These are phyloP conservation scores for Euschistus heros DNA, from an alignment of 1,140 invertebrate species.

Conservation along the genomic window DNA sequence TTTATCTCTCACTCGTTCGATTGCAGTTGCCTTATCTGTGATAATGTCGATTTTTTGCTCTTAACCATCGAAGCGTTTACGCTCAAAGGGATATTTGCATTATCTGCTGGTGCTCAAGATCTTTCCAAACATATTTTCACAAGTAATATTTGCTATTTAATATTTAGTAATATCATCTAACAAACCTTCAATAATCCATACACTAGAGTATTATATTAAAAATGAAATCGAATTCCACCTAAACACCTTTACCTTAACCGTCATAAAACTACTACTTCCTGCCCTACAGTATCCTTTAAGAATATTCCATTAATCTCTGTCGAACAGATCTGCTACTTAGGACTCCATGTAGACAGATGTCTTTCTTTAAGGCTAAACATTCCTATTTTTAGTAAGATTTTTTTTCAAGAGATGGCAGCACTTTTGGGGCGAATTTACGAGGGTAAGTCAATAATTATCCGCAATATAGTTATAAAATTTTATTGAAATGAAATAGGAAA, in stretches of 20 bases:
- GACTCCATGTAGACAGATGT: too few species aligned
- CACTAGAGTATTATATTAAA: background rate
- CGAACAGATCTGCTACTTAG: too few species aligned
- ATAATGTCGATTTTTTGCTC: background rate
- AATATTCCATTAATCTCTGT: too few species aligned
- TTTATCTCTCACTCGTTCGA: background rate
- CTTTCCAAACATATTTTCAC: background rate
- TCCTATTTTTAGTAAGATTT: too few species aligned
- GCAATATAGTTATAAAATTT: too few species aligned
- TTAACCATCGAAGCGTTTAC: background rate
- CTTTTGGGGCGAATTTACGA: too few species aligned
- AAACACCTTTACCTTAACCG: background rate
- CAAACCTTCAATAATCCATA: background rate
- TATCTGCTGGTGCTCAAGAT: background rate
- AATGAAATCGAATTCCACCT: background rate
- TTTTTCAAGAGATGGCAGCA: too few species aligned
- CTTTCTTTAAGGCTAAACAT: too few species aligned
- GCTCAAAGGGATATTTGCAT: slow-evolving; percentile 1
- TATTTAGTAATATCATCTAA: background rate
- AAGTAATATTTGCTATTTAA: background rate
- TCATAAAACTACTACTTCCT: background rate
- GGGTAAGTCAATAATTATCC: too few species aligned
- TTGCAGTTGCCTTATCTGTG: background rate
- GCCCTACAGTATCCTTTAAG: too few species aligned
- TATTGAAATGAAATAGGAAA: too few species aligned